These are phyloP conservation scores for Diachrysia chrysitis DNA, from an alignment of 2,888 invertebrate genomes.

Conservation along the genomic window DNA sequence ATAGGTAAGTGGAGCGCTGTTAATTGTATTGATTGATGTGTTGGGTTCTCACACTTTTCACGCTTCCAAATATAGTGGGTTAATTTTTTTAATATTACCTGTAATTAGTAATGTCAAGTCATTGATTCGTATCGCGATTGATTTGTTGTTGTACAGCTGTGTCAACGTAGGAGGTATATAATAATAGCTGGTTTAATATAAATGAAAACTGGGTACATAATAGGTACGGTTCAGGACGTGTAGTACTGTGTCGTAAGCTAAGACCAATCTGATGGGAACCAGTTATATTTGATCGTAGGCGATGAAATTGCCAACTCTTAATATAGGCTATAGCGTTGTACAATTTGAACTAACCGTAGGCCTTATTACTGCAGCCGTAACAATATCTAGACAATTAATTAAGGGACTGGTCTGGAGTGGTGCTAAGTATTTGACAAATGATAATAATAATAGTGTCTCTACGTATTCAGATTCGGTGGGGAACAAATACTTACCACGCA, in stretches of 20 bases:
- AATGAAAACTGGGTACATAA: slow-evolving; percentile 6
- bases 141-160: slow-evolving; percentile 15
- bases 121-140: slow-evolving; percentile 25
- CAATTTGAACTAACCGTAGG: slow-evolving; percentile 14
- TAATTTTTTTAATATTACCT: slow-evolving; percentile 25
- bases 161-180: slow-evolving; percentile 6
- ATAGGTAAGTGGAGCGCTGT: slow-evolving; percentile 79
- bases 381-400: background rate
- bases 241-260: slow-evolving; percentile 13
- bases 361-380: slow-evolving; percentile 15
- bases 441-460: too few relatives aligned
- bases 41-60: slow-evolving; percentile 63
- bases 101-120: slow-evolving; percentile 46
- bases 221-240: background rate
- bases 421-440: too few relatives aligned
- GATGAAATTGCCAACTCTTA: slow-evolving; percentile 25
- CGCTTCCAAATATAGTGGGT: slow-evolving; percentile 30
- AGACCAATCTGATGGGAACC: slow-evolving; percentile 26
- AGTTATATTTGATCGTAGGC: slow-evolving; percentile 32
- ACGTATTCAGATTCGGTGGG: too few relatives aligned
- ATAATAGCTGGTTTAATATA: slow-evolving; percentile 5
- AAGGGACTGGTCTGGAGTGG: background rate
- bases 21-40: slow-evolving; percentile 82
- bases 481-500: too few relatives aligned
- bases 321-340: slow-evolving; percentile 10